Percentiles rank a stretch among this genome's conserved stretches.
phyloP scores from a whole-genome alignment of 2,113 vertebrate genomes.

The Pitta sordida region DNA sequence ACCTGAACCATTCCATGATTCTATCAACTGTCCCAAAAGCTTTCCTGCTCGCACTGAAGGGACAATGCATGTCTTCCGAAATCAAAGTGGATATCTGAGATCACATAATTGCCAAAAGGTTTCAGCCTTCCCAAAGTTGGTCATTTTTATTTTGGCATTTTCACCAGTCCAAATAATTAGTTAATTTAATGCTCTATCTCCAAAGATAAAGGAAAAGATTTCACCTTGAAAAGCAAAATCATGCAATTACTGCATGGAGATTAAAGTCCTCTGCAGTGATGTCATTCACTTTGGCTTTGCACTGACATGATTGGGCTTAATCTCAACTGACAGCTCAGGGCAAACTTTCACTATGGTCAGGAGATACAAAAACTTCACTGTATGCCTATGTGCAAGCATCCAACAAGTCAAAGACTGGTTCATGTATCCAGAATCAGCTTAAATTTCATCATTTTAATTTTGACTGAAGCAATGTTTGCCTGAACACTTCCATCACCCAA shows the following conservation, averaged over 20 bases:
- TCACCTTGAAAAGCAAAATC: slow-evolving; percentile 39
- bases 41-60: background rate
- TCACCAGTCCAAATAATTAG: slow-evolving; percentile 20
- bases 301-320: background rate
- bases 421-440: background rate
- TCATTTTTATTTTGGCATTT: slow-evolving; percentile 29
- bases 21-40: background rate
- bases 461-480: background rate
- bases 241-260: slow-evolving; percentile 32
- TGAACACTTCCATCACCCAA: background rate
- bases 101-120: background rate
- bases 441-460: background rate
- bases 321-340: background rate
- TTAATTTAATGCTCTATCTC: slow-evolving; percentile 26
- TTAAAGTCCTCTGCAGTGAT: slow-evolving; percentile 33
- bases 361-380: background rate
- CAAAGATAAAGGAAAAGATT: slow-evolving; percentile 41
- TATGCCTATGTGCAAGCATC: background rate
- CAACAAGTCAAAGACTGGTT: background rate
- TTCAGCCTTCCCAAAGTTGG: background rate
- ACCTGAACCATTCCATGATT: background rate
- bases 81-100: background rate
- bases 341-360: background rate
- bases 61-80: background rate
- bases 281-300: slow-evolving; percentile 26